Base-by-base conservation (phyloP, 2,797 vertebrate genomes). In the Chaetodon trifasciatus region DNA sequence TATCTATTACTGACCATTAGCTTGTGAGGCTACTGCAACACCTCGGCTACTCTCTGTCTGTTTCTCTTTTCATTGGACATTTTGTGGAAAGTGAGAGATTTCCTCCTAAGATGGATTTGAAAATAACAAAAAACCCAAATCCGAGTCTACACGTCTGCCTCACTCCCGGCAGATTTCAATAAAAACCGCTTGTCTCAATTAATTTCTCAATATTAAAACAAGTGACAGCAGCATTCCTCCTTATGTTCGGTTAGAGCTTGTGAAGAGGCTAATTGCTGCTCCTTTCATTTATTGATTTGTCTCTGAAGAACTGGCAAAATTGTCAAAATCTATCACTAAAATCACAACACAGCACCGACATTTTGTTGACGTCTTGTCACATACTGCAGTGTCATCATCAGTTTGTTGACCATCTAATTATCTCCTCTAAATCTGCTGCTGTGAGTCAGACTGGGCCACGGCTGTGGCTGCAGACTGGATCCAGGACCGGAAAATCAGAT, bases 401-500 rank as follows among this genome's bases (percentile, higher is more conserved):
- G 15, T 58, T 21, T 21, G 24, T 21, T 10, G 17, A 67, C 50
- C 13, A 16, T 47, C 46, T n/a, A 65, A 50, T 62, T 42, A 77
- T 9, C 35, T 17, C 1, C 16, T 55, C 9, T 40, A 23, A 42
- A 39, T 47, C 61, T 52, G 37, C 44, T n/a, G 49, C 61, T 12
- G 10, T 32, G 24, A 66, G 65, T 39, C 46, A 46, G 17, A 1
- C 12, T 15, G 13, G 35, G 8, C 2, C 16, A 23, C 19, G 40
- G 44, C 42, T 23, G 21, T 37, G 35, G 35, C 21, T 66, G 4
- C 6, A 15, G 15, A n/a, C 53, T 44, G 19, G n/a, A 46, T 42
- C 4, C 70, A 67, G n/a, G 12, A 75, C 79, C 42, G 24, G 23
- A 35, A 70, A 74, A 78, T 56, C 9, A 50, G 12, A 16, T 0